A percentile compares a stretch with the other conserved stretches of the same genome.
Evolutionary conservation across 1,140 invertebrate species (phyloP).

Genomic region (Oppia nitens): DNA sequence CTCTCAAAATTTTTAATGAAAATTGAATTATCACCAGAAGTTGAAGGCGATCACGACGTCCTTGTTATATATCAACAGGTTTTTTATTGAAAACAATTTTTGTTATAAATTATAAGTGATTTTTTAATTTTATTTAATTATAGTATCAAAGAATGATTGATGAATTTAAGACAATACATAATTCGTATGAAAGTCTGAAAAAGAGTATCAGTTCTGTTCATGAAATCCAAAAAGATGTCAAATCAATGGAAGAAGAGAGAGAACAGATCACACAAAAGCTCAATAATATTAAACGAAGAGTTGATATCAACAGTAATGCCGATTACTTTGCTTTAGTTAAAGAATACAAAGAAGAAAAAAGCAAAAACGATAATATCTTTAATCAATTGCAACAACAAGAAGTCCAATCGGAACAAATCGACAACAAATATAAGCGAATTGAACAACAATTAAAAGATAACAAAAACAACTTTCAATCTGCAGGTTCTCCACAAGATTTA

Average conservation of each 20-base stretch:
- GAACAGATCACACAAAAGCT: slow-evolving; percentile 52
- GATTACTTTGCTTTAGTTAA: not conserved
- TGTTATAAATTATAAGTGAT: slow-evolving; percentile 1
- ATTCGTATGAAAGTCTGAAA: slow-evolving; percentile 46
- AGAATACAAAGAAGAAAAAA: slow-evolving; percentile 1
- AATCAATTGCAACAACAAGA: slow-evolving; percentile 7
- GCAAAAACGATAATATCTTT: slow-evolving; percentile 14
- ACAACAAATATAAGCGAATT: not conserved
- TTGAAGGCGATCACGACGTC: slow-evolving; percentile 55
- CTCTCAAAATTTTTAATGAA: slow-evolving; percentile 53
- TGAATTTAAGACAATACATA: slow-evolving; percentile 62
- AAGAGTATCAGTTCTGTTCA: slow-evolving; percentile 37
- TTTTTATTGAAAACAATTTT: slow-evolving; percentile 11
- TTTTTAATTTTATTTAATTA: slow-evolving; percentile 1
- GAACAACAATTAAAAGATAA: not conserved
- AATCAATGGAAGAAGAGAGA: slow-evolving; percentile 68
- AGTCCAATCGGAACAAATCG: not conserved
- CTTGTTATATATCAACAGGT: slow-evolving; percentile 47
- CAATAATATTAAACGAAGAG: slow-evolving; percentile 47
- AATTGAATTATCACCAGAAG: slow-evolving; percentile 61
- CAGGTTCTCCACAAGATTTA: slow-evolving; percentile 35
- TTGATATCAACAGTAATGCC: slow-evolving; percentile 4
- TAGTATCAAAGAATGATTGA: slow-evolving; percentile 59
- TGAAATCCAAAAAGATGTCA: slow-evolving; percentile 46
- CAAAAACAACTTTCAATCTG: slow-evolving; percentile 21